Percentiles rank a stretch among this genome's conserved stretches.
These are phyloP conservation scores for Gymnoscopelus microlampas DNA, from an alignment of 2,797 vertebrate species.

Conservation along the genomic window DNA sequence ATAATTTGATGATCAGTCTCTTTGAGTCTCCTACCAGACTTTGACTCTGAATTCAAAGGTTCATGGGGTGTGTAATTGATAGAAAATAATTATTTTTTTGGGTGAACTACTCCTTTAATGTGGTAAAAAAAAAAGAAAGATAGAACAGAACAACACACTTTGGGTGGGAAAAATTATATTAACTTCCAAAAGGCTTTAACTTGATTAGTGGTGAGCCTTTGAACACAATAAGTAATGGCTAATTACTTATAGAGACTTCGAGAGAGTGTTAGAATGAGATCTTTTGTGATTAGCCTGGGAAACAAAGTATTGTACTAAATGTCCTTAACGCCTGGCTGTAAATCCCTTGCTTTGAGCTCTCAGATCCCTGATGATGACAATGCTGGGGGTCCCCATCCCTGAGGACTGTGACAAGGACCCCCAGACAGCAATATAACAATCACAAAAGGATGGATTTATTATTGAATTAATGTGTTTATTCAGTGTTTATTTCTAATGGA, in stretches of 20 bases:
- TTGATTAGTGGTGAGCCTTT: neutral
- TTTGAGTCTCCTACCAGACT: no score
- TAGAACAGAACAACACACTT: neutral
- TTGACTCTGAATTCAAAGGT: no score
- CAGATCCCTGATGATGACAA: no score
- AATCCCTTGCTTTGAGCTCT: slow-evolving; percentile 1
- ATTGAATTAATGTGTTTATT: slow-evolving; percentile 43
- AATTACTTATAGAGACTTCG: no score
- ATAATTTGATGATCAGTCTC: no score
- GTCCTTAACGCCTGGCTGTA: neutral
- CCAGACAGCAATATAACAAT: slow-evolving; percentile 17
- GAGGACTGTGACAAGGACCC: slow-evolving; percentile 8
- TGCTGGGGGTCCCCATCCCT: no score
- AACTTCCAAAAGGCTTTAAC: neutral
- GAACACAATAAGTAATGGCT: no score
- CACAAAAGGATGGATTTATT: slow-evolving; percentile 7
- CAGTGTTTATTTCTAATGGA: slow-evolving; percentile 35
- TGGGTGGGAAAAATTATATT: neutral
- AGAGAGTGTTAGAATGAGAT: slow-evolving; percentile 4
- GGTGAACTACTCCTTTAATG: no score
- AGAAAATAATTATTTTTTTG: no score
- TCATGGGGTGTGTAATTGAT: no score
- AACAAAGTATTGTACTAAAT: slow-evolving; percentile 1
- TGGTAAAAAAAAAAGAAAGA: no score
- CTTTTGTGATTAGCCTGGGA: slow-evolving; percentile 20